These are phyloP conservation scores for Serinus canaria DNA, from an alignment of 2,113 vertebrate genomes.

Conservation along the genomic window DNA sequence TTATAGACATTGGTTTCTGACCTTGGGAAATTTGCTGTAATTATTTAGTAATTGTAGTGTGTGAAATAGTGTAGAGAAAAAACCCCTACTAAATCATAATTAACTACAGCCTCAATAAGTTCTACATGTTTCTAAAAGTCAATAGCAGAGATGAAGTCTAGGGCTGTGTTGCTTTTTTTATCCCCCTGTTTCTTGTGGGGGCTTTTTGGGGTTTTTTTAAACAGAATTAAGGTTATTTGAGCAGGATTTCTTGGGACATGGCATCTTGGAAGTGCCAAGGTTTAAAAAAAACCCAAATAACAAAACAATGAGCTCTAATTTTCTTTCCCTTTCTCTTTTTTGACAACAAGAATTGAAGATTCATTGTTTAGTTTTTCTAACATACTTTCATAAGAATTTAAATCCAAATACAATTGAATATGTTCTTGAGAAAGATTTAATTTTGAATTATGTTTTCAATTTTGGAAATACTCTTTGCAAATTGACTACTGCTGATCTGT, in stretches of 20 bases:
- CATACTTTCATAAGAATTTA: neutral
- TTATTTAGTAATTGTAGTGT: neutral
- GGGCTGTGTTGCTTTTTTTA: neutral
- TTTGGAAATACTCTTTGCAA: neutral
- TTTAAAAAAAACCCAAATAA: neutral
- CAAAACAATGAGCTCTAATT: neutral
- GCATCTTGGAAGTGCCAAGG: neutral
- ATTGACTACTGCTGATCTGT: neutral
- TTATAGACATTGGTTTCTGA: neutral
- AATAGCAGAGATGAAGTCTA: neutral
- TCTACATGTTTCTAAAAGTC: neutral
- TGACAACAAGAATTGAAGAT: neutral
- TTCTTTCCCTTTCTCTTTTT: neutral
- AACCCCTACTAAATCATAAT: rapidly evolving
- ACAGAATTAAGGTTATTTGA: neutral
- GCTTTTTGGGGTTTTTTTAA: too few relatives aligned
- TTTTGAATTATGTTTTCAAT: neutral
- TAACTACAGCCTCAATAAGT: neutral
- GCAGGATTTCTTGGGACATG: neutral
- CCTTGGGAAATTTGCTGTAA: neutral
- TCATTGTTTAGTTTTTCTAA: neutral
- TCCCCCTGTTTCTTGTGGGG: too few relatives aligned
- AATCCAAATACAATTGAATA: neutral
- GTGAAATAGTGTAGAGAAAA: neutral
- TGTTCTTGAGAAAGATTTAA: neutral